A percentile compares a stretch with the other conserved stretches of the same genome.
Conservation (phyloP, 2,113 vertebrate genomes). For the Sitta europaea region DNA sequence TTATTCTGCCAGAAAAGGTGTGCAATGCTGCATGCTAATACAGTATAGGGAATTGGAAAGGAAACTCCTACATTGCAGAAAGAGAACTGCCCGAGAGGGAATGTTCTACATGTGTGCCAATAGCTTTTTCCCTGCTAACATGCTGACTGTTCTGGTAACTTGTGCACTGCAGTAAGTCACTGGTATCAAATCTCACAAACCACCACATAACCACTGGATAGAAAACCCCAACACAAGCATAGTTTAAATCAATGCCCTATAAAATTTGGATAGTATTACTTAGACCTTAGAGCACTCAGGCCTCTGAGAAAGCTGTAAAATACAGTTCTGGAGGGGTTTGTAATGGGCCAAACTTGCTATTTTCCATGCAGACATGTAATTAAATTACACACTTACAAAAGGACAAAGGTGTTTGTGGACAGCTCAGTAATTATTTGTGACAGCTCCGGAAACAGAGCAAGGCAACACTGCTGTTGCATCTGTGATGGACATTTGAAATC, state of each 20-base stretch:
- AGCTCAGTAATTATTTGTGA: constrained; percentile 8
- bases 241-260: not conserved
- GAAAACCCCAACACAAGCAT: not conserved
- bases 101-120: not conserved
- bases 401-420: not conserved
- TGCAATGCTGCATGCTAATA: not conserved
- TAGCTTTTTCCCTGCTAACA: not conserved
- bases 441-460: not conserved
- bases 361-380: constrained; percentile 1
- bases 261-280: not conserved
- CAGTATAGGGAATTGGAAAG: not conserved
- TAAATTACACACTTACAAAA: constrained; percentile 11
- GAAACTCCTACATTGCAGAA: not conserved
- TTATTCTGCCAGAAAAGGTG: not conserved
- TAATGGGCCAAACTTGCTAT: not conserved
- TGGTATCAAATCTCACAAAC: not conserved
- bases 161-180: not conserved
- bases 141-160: not conserved
- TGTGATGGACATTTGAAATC: not conserved
- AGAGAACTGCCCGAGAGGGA: not conserved
- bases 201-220: not conserved
- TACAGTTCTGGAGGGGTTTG: not conserved
- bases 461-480: not conserved
- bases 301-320: not conserved
- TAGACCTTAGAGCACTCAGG: not conserved